These are phyloP conservation scores for Arrhopalites spinosus DNA, from an alignment of 2,888 invertebrate species.

Conservation along the genomic window DNA sequence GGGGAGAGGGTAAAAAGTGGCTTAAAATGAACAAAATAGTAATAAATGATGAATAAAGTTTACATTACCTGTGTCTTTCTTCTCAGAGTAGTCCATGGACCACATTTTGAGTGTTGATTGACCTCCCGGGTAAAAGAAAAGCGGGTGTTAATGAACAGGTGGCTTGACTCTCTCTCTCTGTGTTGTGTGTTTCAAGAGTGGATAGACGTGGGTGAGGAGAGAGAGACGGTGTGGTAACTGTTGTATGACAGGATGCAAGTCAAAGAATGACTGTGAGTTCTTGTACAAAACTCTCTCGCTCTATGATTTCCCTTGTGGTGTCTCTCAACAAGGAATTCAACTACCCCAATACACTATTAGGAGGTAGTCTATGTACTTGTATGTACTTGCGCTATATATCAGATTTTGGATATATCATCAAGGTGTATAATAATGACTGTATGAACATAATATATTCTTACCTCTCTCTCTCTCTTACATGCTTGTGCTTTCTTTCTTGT, in stretches of 20 bases:
- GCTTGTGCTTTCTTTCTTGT: too few relatives aligned
- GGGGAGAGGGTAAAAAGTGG: too few relatives aligned
- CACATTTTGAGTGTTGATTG: constrained; percentile 3
- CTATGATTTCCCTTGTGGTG: constrained; percentile 5
- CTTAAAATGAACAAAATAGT: neutral
- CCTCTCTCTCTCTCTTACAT: too few relatives aligned
- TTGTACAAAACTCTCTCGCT: too few relatives aligned
- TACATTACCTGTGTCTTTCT: neutral
- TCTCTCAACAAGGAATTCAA: neutral
- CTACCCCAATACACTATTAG: neutral
- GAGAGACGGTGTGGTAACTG: neutral
- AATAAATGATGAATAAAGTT: neutral
- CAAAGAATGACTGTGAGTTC: constrained; percentile 1
- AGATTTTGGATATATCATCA: too few relatives aligned
- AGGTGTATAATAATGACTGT: too few relatives aligned
- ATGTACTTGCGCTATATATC: neutral
- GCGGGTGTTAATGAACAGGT: constrained; percentile 19
- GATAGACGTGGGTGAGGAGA: neutral
- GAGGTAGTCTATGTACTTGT: neutral
- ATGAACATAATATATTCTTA: too few relatives aligned
- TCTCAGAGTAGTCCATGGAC: neutral
- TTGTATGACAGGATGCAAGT: neutral
- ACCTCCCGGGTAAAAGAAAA: constrained; percentile 16
- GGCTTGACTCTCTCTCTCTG: neutral
- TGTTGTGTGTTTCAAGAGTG: neutral